Conservation (phyloP, 2,888 invertebrate species). For the Chrysolina oricalcia region DNA sequence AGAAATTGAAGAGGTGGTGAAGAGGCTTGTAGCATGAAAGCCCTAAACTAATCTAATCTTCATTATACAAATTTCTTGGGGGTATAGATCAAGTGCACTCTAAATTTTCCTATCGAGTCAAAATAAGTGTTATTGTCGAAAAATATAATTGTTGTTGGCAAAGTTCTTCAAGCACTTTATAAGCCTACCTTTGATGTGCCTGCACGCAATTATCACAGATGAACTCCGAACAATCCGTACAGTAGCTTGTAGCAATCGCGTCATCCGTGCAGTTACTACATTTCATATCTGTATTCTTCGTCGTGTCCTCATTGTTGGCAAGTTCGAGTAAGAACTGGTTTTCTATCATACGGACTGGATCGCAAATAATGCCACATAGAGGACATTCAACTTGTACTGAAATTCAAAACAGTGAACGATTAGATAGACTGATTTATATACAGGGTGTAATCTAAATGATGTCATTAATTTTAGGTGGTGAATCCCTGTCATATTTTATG, state of each 20-base stretch:
- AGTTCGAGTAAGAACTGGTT: conserved; percentile 88
- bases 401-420: neutral
- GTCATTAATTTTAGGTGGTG: too few species aligned
- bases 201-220: conserved; percentile 93
- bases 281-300: conserved; percentile 73
- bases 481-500: too few species aligned
- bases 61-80: neutral
- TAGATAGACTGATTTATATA: neutral
- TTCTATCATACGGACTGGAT: conserved; percentile 84
- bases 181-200: conserved; percentile 85
- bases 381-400: conserved; percentile 77
- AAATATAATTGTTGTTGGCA: too few species aligned
- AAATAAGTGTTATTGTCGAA: too few species aligned
- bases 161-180: neutral
- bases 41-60: too few species aligned
- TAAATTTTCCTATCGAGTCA: too few species aligned
- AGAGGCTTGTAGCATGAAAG: too few species aligned
- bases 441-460: too few species aligned
- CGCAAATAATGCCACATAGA: conserved; percentile 83
- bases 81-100: neutral
- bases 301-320: conserved; percentile 73
- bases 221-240: conserved; percentile 92
- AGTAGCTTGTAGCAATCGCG: conserved; percentile 88
- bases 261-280: conserved; percentile 93
- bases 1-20: too few species aligned